These are phyloP conservation scores for Proteles cristata DNA, from an alignment of 2,113 vertebrate species.

Conservation along the genomic window DNA sequence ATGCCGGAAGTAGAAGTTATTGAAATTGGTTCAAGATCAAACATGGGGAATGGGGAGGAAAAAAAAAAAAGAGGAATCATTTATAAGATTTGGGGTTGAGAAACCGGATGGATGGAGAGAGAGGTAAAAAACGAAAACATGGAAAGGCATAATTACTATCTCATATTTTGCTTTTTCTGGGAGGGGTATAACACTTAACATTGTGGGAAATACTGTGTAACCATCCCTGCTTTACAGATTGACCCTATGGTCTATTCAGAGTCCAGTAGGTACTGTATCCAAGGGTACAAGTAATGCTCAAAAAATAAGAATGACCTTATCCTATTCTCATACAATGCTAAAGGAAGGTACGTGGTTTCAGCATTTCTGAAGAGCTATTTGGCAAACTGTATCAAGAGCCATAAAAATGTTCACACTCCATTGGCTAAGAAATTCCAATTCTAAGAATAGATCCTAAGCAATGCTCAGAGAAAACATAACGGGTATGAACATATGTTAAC, in stretches of 20 bases:
- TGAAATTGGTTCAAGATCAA: background rate
- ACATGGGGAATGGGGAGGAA: background rate
- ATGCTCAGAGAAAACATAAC: conserved; percentile 41
- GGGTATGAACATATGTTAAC: conserved; percentile 63
- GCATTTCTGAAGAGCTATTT: conserved; percentile 65
- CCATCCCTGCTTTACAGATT: background rate
- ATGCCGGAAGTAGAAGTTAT: background rate
- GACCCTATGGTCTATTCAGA: background rate
- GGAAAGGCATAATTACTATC: background rate
- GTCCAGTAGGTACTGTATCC: background rate
- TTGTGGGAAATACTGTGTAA: background rate
- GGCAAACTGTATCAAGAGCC: conserved; percentile 57
- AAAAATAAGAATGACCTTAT: background rate
- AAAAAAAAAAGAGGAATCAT: background rate
- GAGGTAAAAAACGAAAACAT: background rate
- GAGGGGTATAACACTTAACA: background rate
- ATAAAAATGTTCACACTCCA: conserved; percentile 72
- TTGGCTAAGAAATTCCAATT: conserved; percentile 75
- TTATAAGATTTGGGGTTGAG: background rate
- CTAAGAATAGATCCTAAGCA: conserved; percentile 66
- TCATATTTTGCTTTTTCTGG: background rate
- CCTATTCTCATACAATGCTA: background rate
- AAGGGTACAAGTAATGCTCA: background rate
- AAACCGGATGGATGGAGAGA: background rate
- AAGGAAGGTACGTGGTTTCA: background rate